These are phyloP conservation scores for Lordiphosa collinella DNA, from an alignment of 1,140 invertebrate species.

Conservation along the genomic window DNA sequence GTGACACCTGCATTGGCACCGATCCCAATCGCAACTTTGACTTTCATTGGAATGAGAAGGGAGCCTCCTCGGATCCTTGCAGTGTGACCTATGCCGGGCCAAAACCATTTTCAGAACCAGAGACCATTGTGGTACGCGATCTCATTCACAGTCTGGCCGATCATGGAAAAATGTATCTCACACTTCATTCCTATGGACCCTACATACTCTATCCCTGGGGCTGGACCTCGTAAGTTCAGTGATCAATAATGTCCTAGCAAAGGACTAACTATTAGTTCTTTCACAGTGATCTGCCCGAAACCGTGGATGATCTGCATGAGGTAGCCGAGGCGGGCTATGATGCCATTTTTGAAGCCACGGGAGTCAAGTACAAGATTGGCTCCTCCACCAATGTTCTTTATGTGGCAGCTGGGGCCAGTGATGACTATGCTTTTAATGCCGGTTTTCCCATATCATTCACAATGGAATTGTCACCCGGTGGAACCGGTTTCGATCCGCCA, in stretches of 20 bases:
- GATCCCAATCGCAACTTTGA: conserved; percentile 86
- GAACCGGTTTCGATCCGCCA: conserved; percentile 83
- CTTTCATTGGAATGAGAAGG: conserved; percentile 84
- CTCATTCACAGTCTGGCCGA: conserved; percentile 80
- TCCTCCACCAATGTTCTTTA: conserved; percentile 83
- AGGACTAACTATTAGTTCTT: neutral
- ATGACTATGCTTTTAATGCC: conserved; percentile 84
- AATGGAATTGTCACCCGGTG: conserved; percentile 85
- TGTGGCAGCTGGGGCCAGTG: conserved; percentile 81
- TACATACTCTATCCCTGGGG: conserved; percentile 87
- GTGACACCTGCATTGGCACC: conserved; percentile 81
- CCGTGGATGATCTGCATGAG: conserved; percentile 72
- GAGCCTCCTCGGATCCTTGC: conserved; percentile 84
- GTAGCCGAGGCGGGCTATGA: conserved; percentile 76
- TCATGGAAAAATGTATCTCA: conserved; percentile 84
- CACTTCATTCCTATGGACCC: conserved; percentile 85
- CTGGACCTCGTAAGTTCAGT: conserved; percentile 79
- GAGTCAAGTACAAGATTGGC: conserved; percentile 82
- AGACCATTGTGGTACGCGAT: conserved; percentile 81
- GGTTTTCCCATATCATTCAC: conserved; percentile 85
- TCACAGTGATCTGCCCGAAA: conserved; percentile 62
- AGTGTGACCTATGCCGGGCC: conserved; percentile 84
- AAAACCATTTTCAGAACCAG: conserved; percentile 86
- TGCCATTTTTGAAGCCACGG: conserved; percentile 80
- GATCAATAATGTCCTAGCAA: accelerated